These are phyloP conservation scores for Patella caerulea DNA, from an alignment of 2,888 invertebrate genomes.

Conservation along the genomic window DNA sequence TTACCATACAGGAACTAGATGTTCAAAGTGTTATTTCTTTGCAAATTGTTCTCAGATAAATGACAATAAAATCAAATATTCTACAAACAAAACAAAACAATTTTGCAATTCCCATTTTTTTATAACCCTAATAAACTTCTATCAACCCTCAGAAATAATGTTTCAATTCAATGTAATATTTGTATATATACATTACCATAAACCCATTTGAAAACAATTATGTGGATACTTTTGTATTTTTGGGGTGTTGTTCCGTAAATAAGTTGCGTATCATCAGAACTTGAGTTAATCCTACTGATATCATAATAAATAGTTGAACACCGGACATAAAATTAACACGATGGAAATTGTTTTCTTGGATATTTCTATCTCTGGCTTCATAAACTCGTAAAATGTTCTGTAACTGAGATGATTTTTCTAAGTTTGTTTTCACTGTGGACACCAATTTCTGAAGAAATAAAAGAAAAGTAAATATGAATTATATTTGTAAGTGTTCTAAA, in stretches of 20 bases:
- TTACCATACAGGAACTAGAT: too few species aligned
- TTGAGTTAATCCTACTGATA: conserved; percentile 80
- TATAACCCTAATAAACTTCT: too few species aligned
- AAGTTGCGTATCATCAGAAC: conserved; percentile 84
- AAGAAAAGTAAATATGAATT: conserved; percentile 2
- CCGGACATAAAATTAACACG: conserved; percentile 82
- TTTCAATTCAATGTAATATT: too few species aligned
- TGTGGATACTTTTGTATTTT: conserved; percentile 24
- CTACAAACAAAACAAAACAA: too few species aligned
- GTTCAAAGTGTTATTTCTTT: too few species aligned
- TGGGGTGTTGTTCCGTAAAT: conserved; percentile 76
- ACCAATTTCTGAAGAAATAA: conserved; percentile 77
- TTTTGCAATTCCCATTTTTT: too few species aligned
- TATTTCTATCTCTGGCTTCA: conserved; percentile 86
- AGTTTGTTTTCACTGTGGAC: conserved; percentile 75
- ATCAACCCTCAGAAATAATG: too few species aligned
- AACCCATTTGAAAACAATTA: neutral
- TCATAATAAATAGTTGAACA: conserved; percentile 82
- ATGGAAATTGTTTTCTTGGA: conserved; percentile 85
- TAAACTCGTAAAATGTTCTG: conserved; percentile 77
- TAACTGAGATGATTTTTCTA: conserved; percentile 66
- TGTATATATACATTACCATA: too few species aligned
- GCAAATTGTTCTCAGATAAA: too few species aligned
- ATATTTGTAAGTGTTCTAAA: neutral
- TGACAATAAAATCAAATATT: too few species aligned